Conservation (phyloP, 2,113 vertebrate species). For the Leucosticte australis region DNA sequence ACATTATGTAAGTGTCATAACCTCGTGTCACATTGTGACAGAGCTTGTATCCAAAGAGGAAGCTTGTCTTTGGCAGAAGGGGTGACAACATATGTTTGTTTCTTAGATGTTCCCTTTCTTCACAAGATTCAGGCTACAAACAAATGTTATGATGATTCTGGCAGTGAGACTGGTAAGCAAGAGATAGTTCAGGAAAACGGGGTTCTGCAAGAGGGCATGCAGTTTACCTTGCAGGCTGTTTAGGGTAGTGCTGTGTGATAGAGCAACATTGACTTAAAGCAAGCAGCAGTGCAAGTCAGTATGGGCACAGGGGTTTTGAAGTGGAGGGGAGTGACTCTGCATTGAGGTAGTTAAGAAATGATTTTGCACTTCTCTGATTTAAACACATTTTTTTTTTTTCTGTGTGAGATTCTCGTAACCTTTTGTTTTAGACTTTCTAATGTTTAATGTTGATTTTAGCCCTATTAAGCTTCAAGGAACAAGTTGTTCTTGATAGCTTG, state of each 20-base stretch:
- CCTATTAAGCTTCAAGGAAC: neutral
- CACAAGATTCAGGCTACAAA: neutral
- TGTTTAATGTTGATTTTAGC: neutral
- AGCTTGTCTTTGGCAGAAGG: neutral
- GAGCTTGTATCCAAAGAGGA: neutral
- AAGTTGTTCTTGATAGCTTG: neutral
- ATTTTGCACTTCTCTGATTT: neutral
- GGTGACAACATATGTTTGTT: neutral
- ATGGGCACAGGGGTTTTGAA: neutral
- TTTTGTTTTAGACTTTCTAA: neutral
- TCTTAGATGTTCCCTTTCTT: neutral
- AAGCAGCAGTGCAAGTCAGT: neutral
- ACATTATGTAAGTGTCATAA: neutral
- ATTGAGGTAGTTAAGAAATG: neutral
- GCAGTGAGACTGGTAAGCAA: neutral
- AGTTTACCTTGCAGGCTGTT: neutral
- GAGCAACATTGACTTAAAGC: accelerated
- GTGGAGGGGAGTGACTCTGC: neutral
- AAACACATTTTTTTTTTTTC: neutral
- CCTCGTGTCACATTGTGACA: neutral
- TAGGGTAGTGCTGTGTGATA: neutral
- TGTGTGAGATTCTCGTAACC: neutral
- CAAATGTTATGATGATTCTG: neutral
- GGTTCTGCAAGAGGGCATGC: neutral
- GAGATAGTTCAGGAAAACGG: neutral